Conservation (phyloP, 1,140 invertebrate species). For the Panagrolaimus sp. region DNA sequence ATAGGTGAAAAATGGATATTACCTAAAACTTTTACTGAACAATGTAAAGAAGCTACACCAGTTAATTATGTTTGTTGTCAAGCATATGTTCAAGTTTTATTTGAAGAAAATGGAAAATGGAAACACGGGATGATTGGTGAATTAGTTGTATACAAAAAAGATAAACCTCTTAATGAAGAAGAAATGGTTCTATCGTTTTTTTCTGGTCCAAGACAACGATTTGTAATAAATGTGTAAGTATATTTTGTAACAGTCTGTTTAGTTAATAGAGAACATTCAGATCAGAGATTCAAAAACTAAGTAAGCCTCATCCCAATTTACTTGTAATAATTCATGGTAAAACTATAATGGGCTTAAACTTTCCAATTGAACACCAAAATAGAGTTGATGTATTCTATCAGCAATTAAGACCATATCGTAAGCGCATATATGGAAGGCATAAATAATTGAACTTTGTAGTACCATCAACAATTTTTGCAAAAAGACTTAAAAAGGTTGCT, state of each 20-base stretch:
- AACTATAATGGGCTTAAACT: neutral
- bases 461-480: neutral
- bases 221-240: slow-evolving; percentile 8
- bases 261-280: neutral
- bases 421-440: neutral
- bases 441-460: neutral
- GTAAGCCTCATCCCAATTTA: neutral
- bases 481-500: neutral
- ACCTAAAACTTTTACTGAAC: too few relatives aligned
- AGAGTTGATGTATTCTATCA: neutral
- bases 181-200: slow-evolving; percentile 8
- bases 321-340: neutral
- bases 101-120: neutral
- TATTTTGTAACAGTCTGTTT: neutral
- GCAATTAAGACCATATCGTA: neutral
- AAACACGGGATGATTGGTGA: neutral
- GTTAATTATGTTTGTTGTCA: slow-evolving; percentile 13
- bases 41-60: neutral
- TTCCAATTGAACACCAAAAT: slow-evolving; percentile 1
- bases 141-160: neutral
- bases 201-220: slow-evolving; percentile 5
- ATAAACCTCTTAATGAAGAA: neutral
- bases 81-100: neutral
- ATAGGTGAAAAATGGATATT: too few relatives aligned
- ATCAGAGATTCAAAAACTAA: slow-evolving; percentile 8